Conservation (phyloP, 2,113 vertebrate genomes). For the Pterophyllum scalare region DNA sequence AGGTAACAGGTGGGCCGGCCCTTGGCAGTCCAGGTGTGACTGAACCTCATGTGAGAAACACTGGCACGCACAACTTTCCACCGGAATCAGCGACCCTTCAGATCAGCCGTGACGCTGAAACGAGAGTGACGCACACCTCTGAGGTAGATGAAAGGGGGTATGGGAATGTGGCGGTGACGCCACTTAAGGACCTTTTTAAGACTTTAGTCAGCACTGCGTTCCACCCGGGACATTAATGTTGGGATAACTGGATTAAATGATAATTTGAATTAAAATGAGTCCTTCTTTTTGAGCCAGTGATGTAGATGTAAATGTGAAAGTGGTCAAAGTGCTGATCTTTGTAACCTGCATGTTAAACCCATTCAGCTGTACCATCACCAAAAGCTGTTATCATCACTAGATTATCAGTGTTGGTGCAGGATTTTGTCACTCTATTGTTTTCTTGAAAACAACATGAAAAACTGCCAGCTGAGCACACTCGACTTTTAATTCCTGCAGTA, state of each 20-base stretch:
- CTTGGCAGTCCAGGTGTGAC: not conserved
- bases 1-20: not conserved
- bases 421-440: accelerated
- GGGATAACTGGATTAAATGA: accelerated
- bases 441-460: not conserved
- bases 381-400: not conserved
- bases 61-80: conserved; percentile 80
- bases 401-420: not conserved
- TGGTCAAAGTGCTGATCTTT: not conserved
- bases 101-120: conserved; percentile 71
- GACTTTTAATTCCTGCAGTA: not conserved
- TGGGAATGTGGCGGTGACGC: conserved; percentile 75
- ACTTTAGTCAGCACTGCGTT: conserved; percentile 84
- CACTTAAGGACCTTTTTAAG: conserved; percentile 88
- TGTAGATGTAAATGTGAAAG: not conserved
- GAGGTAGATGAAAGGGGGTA: conserved; percentile 23
- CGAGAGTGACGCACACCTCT: conserved; percentile 51
- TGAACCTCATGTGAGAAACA: conserved; percentile 9
- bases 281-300: not conserved
- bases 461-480: no score
- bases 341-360: no score
- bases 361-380: not conserved
- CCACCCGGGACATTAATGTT: not conserved
- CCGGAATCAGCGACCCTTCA: conserved; percentile 78
- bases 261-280: accelerated